These are phyloP conservation scores for Sus scrofa DNA, from an alignment of 2,113 vertebrate species.

Conservation along the genomic window T2T-Sscrofa CM000817.6:105627001-105627500, in stretches of 20 bases:
- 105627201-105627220: not conserved
- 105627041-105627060: conserved; percentile 34
- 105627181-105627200: not conserved
- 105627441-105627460: not conserved
- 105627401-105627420: not conserved
- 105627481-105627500: not conserved
- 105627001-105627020: conserved; percentile 73
- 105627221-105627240: not conserved
- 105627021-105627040: conserved; percentile 67
- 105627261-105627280: not conserved
- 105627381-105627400: not conserved
- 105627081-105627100: too few species aligned
- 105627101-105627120: not conserved
- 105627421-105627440: not conserved
- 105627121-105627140: not conserved
- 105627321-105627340: not conserved
- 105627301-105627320: not conserved
- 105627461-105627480: not conserved
- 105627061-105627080: not conserved
- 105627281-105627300: not conserved
- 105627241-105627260: too few species aligned
- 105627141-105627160: not conserved
- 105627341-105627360: not conserved
- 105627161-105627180: not conserved
- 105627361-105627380: not conserved